phyloP scores from a whole-genome alignment of 1,140 invertebrate genomes.

The Hypsibius dujardini region DNA sequence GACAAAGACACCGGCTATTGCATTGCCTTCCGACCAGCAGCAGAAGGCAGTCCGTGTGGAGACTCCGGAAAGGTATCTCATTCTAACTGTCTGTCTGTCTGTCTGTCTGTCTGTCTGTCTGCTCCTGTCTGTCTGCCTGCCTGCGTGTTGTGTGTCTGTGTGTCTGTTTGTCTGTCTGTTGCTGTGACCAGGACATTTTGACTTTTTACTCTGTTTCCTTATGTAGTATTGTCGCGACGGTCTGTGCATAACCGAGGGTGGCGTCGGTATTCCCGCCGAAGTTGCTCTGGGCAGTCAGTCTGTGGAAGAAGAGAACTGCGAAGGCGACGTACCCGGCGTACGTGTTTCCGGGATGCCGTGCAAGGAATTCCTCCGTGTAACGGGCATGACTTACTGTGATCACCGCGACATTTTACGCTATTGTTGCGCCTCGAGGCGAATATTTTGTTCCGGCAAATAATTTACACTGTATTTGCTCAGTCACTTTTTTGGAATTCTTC shows the following conservation, averaged over 20 bases:
- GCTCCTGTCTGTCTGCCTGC: no score
- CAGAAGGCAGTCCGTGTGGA: conserved; percentile 77
- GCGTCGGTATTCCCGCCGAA: neutral
- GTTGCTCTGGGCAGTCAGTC: neutral
- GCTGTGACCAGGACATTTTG: neutral
- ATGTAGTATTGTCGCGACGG: conserved; percentile 2
- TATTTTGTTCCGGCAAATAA: neutral
- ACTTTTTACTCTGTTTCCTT: neutral
- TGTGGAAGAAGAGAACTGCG: neutral
- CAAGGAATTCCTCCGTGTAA: conserved; percentile 8
- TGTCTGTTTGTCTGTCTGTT: neutral
- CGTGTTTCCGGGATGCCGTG: conserved; percentile 10
- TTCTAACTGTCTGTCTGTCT: no score
- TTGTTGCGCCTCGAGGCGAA: neutral
- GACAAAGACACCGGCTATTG: conserved; percentile 82
- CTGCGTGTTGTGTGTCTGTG: no score
- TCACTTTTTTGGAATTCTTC: no score
- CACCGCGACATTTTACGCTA: conserved; percentile 14
- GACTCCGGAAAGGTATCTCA: conserved; percentile 57
- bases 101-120: no score
- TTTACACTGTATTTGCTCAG: no score
- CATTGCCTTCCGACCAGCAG: conserved; percentile 78
- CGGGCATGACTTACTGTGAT: conserved; percentile 14
- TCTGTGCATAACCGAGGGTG: conserved; percentile 2
- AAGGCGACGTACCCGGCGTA: conserved; percentile 14